Evolutionary conservation across 2,113 vertebrate genomes (phyloP), one percentile per base, ranked within the genome.

Genomic region (Pterocles gutturalis): DNA sequence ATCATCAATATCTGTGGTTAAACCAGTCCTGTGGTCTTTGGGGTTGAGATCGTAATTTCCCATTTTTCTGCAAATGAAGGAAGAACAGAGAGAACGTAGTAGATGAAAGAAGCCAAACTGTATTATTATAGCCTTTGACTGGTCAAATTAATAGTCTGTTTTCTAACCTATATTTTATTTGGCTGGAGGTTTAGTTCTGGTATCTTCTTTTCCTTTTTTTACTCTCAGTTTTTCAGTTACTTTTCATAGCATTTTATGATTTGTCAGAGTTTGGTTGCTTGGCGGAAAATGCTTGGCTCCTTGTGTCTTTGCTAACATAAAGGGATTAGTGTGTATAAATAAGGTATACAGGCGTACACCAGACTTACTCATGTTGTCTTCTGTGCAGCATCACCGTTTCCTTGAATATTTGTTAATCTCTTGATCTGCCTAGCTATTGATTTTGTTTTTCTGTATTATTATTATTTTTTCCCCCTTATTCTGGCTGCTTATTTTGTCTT

Each of bases 281-380:
- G 87, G 9, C 26, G 46, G 78, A 64, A 79, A 43, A 61, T 0
- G 2, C 38, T 85, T 85, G 57, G 16, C 53, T 93, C 6, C 34
- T 10, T 64, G 8, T 62, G 4, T 53, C 90, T 92, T 72, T 88
- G 73, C 19, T 58, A 16, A 41, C 14, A 2, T 62, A 8, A 51
- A 31, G 13, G 13, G 2, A 70, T 4, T 45, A 6, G 13, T 20
- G 28, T 46, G 3, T 66, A 54, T 79, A 45, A 90, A 41, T 83
- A 69, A 61, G 2, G 1, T 10, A 11, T n/a, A 9, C 12, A 69
- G 7, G 11, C 1, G 0, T n/a, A 55, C 17, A 19, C 25, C 24
- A 86, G 60, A 10, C 19, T 45, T 78, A 17, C 6, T 71, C 7
- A 2, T 38, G 6, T 3, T 1, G 1, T 79, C 16, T 55, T 78